Evolutionary conservation across 2,888 invertebrate species (phyloP), one percentile per base, ranked within the genome.

Genomic region (Drosophila lutescens): DNA sequence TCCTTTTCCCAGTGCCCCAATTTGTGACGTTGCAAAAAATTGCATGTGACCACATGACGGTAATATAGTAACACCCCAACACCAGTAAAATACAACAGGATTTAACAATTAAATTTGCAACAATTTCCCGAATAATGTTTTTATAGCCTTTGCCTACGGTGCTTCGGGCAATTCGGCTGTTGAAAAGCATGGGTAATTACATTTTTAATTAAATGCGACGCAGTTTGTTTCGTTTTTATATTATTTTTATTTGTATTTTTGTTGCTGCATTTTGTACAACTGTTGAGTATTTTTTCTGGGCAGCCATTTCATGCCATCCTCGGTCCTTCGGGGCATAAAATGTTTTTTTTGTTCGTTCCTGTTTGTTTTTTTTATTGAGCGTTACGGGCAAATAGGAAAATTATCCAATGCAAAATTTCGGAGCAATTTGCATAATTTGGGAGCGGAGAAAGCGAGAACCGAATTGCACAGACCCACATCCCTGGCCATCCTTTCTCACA

Each of bases 151-250:
- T 40, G 44, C 54, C n/a, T 13, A 17, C 10, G 38, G 65, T 32
- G 65, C 67, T 66, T 66, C 54, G 32, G 34, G 67, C 46, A 20
- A 10, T 53, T 44, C 26, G 46, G 26, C 41, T 32, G 44, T 38
- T 23, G 23, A 26, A 66, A 34, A 57, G 57, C 51, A 40, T 61
- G 63, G 68, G 50, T 71, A 71, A 79, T 82, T 63, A 62, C 46
- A 71, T 58, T 66, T 79, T 70, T 79, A 81, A 79, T 84, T 80
- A 78, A 83, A 78, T 63, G 58, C 58, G 36, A 53, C 69, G 60
- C 65, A 56, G 72, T 69, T 63, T 61, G 59, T 67, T 57, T 17
- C 53, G 38, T 47, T 47, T 65, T 41, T 58, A 47, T 72, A 41
- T 66, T 60, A 50, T 65, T 59, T 44, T 68, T 55, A 58, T 54